A percentile compares a stretch with the other conserved stretches of the same genome.
These are phyloP conservation scores for Brachionus rubens DNA, from an alignment of 1,140 invertebrate genomes.

Conservation along the genomic window DNA sequence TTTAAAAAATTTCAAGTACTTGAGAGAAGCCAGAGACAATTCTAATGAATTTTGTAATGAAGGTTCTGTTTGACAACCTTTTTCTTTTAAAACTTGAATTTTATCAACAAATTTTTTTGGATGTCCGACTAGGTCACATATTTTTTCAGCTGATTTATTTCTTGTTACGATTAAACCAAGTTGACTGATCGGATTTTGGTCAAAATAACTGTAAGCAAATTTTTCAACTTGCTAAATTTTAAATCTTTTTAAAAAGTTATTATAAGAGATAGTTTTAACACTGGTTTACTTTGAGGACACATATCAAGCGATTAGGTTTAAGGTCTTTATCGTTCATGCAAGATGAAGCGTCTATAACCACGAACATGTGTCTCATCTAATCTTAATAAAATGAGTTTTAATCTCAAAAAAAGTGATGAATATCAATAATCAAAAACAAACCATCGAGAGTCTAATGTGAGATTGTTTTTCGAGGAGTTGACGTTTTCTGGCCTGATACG, in stretches of 20 bases:
- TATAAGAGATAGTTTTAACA: not conserved
- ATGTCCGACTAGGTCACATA: slow-evolving; percentile 75
- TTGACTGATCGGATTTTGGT: slow-evolving; percentile 97
- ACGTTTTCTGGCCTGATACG: slow-evolving; percentile 79
- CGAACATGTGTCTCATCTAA: slow-evolving; percentile 74
- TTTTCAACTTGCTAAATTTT: slow-evolving; percentile 76
- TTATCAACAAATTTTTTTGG: slow-evolving; percentile 59
- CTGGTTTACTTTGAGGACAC: slow-evolving; percentile 73
- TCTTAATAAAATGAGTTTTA: slow-evolving; percentile 9
- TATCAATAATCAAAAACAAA: slow-evolving; percentile 48
- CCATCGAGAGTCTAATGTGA: slow-evolving; percentile 79
- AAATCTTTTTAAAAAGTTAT: slow-evolving; percentile 47
- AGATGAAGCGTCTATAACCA: slow-evolving; percentile 87
- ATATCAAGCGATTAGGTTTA: slow-evolving; percentile 85
- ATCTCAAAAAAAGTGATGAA: not conserved
- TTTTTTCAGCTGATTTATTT: slow-evolving; percentile 88
- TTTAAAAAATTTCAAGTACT: slow-evolving; percentile 51
- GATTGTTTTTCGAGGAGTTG: slow-evolving; percentile 69
- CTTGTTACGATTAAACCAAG: slow-evolving; percentile 83
- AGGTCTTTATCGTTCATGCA: slow-evolving; percentile 89
- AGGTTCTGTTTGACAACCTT: slow-evolving; percentile 74
- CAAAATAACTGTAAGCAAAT: slow-evolving; percentile 94
- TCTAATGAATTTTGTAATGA: slow-evolving; percentile 91
- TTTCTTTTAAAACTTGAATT: slow-evolving; percentile 56
- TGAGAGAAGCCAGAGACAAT: slow-evolving; percentile 77